Evolutionary conservation across 37 sponge, comb jelly and placozoan species (phyloP).

Genomic region (Hexactinellida sp.): DNA sequence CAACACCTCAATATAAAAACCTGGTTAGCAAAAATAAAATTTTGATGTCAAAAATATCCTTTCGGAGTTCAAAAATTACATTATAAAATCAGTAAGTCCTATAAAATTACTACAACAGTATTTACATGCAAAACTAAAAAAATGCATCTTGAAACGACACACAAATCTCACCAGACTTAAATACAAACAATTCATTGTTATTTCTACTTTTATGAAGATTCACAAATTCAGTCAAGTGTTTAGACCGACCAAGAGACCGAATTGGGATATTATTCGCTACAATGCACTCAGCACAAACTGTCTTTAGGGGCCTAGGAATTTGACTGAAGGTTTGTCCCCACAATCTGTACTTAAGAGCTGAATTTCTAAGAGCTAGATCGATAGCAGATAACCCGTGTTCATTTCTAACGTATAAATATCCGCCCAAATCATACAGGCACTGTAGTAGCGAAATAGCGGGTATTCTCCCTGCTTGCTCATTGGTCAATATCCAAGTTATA

Average conservation of each 20-base stretch:
- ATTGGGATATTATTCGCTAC: not conserved
- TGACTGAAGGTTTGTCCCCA: not conserved
- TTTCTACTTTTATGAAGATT: not conserved
- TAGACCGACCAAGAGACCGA: not conserved
- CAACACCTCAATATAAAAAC: too few species aligned
- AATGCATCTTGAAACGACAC: too few species aligned
- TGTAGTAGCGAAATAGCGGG: not conserved
- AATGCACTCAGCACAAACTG: not conserved
- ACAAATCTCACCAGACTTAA: too few species aligned
- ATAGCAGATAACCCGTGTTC: not conserved
- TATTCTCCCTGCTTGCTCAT: not conserved
- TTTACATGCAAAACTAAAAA: too few species aligned
- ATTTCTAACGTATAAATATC: not conserved
- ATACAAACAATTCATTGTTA: too few species aligned
- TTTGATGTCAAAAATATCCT: too few species aligned
- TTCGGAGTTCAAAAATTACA: too few species aligned
- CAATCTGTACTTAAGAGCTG: not conserved
- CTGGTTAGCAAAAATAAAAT: too few species aligned
- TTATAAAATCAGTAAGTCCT: too few species aligned
- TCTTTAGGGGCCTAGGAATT: not conserved
- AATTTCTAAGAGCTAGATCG: not conserved
- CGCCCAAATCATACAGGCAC: not conserved
- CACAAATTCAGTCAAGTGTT: not conserved
- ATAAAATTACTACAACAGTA: too few species aligned
- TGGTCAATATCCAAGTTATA: not conserved